Conservation (phyloP, 2,888 invertebrate genomes). For the Drosophila monieri region DNA sequence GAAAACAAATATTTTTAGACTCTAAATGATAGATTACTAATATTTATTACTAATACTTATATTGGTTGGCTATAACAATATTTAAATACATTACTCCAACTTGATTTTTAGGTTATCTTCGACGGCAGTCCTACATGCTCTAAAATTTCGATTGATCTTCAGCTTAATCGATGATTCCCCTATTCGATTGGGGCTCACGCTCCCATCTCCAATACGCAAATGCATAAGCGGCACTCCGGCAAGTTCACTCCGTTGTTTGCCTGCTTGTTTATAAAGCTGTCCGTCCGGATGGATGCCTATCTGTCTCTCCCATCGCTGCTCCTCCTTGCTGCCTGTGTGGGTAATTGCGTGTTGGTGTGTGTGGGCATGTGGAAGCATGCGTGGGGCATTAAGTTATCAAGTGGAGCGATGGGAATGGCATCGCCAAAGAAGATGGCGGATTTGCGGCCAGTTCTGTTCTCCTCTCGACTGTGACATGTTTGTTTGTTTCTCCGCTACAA, state of each 20-base stretch:
- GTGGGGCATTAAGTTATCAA: constrained; percentile 73
- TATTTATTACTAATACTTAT: too few relatives aligned
- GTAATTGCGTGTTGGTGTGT: constrained; percentile 3
- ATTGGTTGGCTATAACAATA: too few relatives aligned
- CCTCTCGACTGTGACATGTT: constrained; percentile 46
- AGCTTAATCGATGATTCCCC: background rate
- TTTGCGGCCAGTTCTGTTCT: constrained; percentile 33
- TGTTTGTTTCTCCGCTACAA: constrained; percentile 46
- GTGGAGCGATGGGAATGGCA: constrained; percentile 37
- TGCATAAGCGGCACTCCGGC: constrained; percentile 26
- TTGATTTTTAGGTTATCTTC: too few relatives aligned
- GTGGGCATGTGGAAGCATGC: constrained; percentile 65
- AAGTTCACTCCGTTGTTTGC: constrained; percentile 31
- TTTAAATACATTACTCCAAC: too few relatives aligned
- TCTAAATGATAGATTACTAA: too few relatives aligned
- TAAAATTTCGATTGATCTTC: too few relatives aligned
- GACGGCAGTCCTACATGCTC: too few relatives aligned
- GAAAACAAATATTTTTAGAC: too few relatives aligned
- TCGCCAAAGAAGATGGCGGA: constrained; percentile 41
- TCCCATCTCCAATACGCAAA: constrained; percentile 24
- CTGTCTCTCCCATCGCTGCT: background rate
- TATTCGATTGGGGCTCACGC: constrained; percentile 9
- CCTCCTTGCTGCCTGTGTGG: background rate
- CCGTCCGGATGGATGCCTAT: constrained; percentile 1
- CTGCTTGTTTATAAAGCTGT: constrained; percentile 31